Evolutionary conservation across 2,797 vertebrate genomes (phyloP).

Genomic region (Coluber constrictor): DNA sequence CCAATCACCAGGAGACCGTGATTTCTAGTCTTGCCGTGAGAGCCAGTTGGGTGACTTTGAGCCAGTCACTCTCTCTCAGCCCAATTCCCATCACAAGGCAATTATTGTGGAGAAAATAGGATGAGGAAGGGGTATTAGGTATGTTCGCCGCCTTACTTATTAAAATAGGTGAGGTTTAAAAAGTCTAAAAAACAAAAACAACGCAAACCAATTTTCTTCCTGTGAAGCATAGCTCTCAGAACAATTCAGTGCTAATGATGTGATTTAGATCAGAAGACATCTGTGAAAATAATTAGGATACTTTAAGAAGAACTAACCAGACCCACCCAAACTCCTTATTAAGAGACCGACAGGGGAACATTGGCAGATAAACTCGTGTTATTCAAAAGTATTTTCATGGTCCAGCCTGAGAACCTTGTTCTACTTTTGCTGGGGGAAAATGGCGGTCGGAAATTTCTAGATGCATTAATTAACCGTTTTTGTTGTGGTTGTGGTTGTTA

Average conservation of each 20-base stretch:
- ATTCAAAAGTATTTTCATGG: not conserved
- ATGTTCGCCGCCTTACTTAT: not conserved
- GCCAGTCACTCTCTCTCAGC: not conserved
- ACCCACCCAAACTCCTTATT: not conserved
- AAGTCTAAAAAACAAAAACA: not conserved
- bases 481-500: conserved; percentile 49
- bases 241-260: not conserved
- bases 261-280: not conserved
- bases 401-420: not conserved
- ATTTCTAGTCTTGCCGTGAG: too few species aligned
- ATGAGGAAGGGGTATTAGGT: not conserved
- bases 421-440: not conserved
- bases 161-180: not conserved
- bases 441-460: not conserved
- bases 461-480: conserved; percentile 12
- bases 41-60: not conserved
- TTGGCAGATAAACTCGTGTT: not conserved
- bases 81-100: not conserved
- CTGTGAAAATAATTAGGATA: not conserved
- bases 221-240: not conserved
- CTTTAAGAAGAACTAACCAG: not conserved
- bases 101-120: not conserved
- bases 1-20: too few species aligned
- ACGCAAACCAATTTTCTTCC: not conserved
- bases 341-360: not conserved